phyloP scores from a whole-genome alignment of 2,113 vertebrate species.

The Gadus macrocephalus region DNA sequence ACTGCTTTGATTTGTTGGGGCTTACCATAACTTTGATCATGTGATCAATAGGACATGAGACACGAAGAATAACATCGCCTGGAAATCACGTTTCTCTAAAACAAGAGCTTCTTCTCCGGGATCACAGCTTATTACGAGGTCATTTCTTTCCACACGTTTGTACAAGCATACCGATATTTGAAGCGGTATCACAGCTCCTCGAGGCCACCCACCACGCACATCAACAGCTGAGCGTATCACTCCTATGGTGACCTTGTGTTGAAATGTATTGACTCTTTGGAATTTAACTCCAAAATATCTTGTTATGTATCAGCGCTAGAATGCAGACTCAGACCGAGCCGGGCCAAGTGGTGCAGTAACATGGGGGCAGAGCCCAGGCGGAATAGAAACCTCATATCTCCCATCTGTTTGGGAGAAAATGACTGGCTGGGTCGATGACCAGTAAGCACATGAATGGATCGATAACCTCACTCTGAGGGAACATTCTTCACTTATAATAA shows the following conservation, averaged over 20 bases:
- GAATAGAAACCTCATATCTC: slow-evolving; percentile 56
- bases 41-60: slow-evolving; percentile 24
- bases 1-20: slow-evolving; percentile 34
- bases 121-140: too few relatives aligned
- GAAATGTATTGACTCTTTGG: too few relatives aligned
- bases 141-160: too few relatives aligned
- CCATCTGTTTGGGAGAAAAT: slow-evolving; percentile 64
- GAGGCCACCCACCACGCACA: too few relatives aligned
- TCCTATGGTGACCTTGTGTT: too few relatives aligned
- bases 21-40: background rate
- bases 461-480: slow-evolving; percentile 66
- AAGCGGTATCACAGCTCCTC: too few relatives aligned
- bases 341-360: slow-evolving; percentile 37
- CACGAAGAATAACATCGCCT: slow-evolving; percentile 15
- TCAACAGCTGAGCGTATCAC: too few relatives aligned
- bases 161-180: too few relatives aligned
- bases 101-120: background rate
- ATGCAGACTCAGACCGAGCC: too few relatives aligned
- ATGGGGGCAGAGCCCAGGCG: slow-evolving; percentile 28
- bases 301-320: too few relatives aligned
- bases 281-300: too few relatives aligned
- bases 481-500: slow-evolving; percentile 74
- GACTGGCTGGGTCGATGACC: slow-evolving; percentile 63
- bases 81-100: background rate
- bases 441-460: slow-evolving; percentile 66